Base-by-base conservation (phyloP, 2,888 invertebrate species). In the Eupithecia vulgata region DNA sequence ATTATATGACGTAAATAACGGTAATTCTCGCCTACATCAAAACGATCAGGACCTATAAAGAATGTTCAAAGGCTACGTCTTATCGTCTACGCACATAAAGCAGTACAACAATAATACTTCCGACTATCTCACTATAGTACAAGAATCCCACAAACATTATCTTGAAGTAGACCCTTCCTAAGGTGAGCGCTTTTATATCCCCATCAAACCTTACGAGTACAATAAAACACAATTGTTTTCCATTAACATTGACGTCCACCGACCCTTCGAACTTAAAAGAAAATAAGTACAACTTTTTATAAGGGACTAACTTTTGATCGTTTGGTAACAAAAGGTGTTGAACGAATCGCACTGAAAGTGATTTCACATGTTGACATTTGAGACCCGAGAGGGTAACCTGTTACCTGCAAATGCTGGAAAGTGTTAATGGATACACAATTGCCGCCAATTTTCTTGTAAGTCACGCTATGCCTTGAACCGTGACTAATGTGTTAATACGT, bases 171-270 rank as follows among this genome's bases (percentile, higher is more conserved):
- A 88, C 90, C 92, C 90, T 91, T 90, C 87, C 85, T 86, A 89
- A 90, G 93, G 91, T 92, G 91, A 91, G 88, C 89, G 88, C 90
- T 93, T 93, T 93, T 92, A 92, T 93, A 88, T 88, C 86, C 88
- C 92, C 88, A 93, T 93, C 91, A 93, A 93, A 90, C 85, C 90
- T 93, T 92, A 93, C 88, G 93, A 91, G 90, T 86, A 87, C 88
- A 92, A 93, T 94, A 93, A 93, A 94, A 92, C 94, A 93, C 91
- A 90, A 94, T 93, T 93, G 94, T 92, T 92, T 92, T 90, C 91
- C 92, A 92, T 93, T 93, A 92, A 89, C 90, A 88, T 90, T 85
- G 89, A 87, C 86, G 86, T 82, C 80, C 74, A 74, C 65, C 34
- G 73, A 74, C 79, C 78, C 76, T 75, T 69, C 61, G 75, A 78